Base-by-base conservation (phyloP, 2,888 invertebrate species). In the Yponomeuta evonymella region DNA sequence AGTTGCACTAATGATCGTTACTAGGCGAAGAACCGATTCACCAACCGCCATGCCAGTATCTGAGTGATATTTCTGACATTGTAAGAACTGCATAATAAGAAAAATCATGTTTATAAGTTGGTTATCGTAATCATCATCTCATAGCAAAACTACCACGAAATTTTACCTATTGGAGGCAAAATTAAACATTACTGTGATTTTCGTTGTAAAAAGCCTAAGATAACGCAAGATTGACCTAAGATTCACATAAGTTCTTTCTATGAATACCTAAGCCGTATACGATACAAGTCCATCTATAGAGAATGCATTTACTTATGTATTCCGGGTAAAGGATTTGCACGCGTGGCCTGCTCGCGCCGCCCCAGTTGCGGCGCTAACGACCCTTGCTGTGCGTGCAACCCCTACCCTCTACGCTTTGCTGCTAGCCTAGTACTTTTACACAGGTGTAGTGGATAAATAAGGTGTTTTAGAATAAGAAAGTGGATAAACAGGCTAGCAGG, bases 361-460 rank as follows among this genome's bases (percentile, higher is more conserved):
- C 65, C 70, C 43, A 66, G 58, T 70, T 70, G 67, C 70, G 15
- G 36, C 58, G 70, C 70, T 70, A 70, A 70, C 70, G 70, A 70
- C 51, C 43, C 70, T 48, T 48, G 33, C 70, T 33, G 51, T 70
- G 70, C 67, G 70, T 70, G 58, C 66, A 58, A 58, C 67, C 66
- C 58, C 64, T 67, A 33, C 51, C 67, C 70, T 43, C 48, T 29
- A 29, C 48, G 62, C 12, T 23, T 63, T 36, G 36, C 64, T 70
- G 70, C 65, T 2, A 70, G n/a, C 70, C 70, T 70, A 43, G 65
- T 70, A 65, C 65, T 48, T 65, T 62, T 5, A 30, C 29, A 36
- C 51, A 68, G 68, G 51, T 51, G 68, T 15, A 58, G 51, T 58
- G 15, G 51, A 8, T 58, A 68, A 48, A 68, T 67, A 3, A 15